Base-by-base conservation (phyloP, 2,113 vertebrate species). In the Copsychus sechellarum region DNA sequence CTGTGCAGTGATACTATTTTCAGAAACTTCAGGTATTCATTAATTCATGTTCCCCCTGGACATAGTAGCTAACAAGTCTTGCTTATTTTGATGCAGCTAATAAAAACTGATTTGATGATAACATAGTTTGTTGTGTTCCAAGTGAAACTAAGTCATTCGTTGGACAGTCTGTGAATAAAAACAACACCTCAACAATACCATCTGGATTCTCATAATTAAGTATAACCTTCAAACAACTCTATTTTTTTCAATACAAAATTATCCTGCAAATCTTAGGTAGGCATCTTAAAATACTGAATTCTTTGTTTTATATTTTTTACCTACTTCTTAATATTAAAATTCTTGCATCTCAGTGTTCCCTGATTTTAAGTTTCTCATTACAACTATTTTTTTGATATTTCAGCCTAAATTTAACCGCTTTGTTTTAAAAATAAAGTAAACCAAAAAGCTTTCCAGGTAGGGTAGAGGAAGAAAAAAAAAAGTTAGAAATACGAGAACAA, bases 141-240 rank as follows among this genome's bases (percentile, higher is more conserved):
- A 82, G 42, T 71, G n/a, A 94, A 93, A 78, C 10, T 15, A 95
- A 90, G n/a, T 89, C 26, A 82, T 92, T 93, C 2, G 3, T 43
- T 69, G 80, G 51, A 91, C 91, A 94, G 38, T 77, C 81, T 90
- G 42, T 70, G 74, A 90, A 18, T 26, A 96, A 96, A 96, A 93
- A 67, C 88, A 96, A 85, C 45, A 96, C 79, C 47, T 92, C 58
- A 85, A 26, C 47, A 90, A 73, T n/a, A 77, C 86, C 69, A 91
- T 94, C 95, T 95, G 92, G 65, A 69, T 83, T 58, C 18, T 89
- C 60, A 80, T 92, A 95, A 96, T 95, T 96, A 95, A 92, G 86
- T 24, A 92, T 86, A 93, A 95, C 36, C 65, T 95, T 95, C 66
- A 94, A 81, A 17, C 22, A 76, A 53, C 36, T 76, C 60, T 6